Base-by-base conservation (phyloP, 2,113 vertebrate species). In the Ranitomeya imitator region DNA sequence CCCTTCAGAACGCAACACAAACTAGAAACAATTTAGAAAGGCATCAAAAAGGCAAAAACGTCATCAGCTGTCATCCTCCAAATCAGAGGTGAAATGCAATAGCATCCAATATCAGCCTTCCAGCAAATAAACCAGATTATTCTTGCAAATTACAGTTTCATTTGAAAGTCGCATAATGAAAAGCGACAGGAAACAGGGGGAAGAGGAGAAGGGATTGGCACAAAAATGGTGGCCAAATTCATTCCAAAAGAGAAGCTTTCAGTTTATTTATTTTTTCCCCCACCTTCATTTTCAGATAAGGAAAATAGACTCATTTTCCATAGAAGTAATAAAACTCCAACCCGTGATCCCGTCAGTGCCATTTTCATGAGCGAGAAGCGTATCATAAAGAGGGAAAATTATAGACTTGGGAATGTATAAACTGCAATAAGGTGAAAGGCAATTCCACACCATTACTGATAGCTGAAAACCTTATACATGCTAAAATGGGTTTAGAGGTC, bases 401-500 rank as follows among this genome's bases (percentile, higher is more conserved):
- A 88, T 76, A 88, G 87, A 88, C 81, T 84, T 65, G 81, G 81
- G 81, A 84, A 84, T 79, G 87, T 79, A 88, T 88, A 88, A 88
- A 84, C 81, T 78, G 87, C 87, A 88, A 84, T 77, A 88, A 88
- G 87, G 87, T 88, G 80, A 88, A 88, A 88, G 87, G 80, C 87
- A 88, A 88, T 88, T 88, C 87, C 81, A 88, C 81, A 88, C 81
- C 81, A 88, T 88, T 88, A 88, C 87, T 84, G 81, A 88, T 88
- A 84, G 87, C 81, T 54, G 87, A 84, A 88, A 88, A 78, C 60
- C 71, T 84, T 88, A 67, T 88, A 88, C 73, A 88, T 84, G 81
- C 79, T 88, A 84, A 88, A 88, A 88, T 84, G 81, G 87, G 87
- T 88, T 88, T 88, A 83, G 87, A 88, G 87, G 87, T 88, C 81